Percentiles rank a stretch among this genome's conserved stretches.
These are phyloP conservation scores for Girardinichthys multiradiatus DNA, from an alignment of 2,113 vertebrate species.

Conservation along the genomic window DNA sequence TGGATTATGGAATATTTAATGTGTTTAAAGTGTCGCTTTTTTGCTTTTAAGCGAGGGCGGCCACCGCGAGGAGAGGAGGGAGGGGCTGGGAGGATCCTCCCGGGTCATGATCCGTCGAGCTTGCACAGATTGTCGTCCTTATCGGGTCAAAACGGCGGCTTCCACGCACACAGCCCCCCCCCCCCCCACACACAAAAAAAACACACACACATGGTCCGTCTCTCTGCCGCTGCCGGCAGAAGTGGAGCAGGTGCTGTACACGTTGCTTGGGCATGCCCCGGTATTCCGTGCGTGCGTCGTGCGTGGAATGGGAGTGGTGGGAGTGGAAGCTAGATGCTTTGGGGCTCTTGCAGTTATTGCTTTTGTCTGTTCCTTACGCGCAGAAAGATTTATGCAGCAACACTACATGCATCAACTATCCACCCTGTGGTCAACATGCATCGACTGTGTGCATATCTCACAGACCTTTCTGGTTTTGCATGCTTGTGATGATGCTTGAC, in stretches of 20 bases:
- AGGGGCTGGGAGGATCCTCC: constrained; percentile 5
- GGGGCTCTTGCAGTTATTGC: constrained; percentile 20
- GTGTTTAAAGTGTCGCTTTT: constrained; percentile 15
- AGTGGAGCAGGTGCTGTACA: constrained; percentile 63
- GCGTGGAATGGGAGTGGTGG: constrained; percentile 21
- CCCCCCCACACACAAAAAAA: constrained; percentile 37
- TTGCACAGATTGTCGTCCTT: constrained; percentile 59
- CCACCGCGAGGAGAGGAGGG: constrained; percentile 15
- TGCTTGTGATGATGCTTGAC: constrained; percentile 45
- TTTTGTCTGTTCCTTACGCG: constrained; percentile 10
- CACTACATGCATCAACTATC: not conserved
- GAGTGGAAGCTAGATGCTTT: constrained; percentile 2
- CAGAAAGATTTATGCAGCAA: not conserved
- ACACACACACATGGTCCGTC: constrained; percentile 51
- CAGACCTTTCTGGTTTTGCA: constrained; percentile 18
- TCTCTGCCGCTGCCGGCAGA: constrained; percentile 53
- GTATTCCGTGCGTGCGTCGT: constrained; percentile 69
- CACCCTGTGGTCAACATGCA: constrained; percentile 1
- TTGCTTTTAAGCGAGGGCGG: constrained; percentile 49
- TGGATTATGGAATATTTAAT: constrained; percentile 63
- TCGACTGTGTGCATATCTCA: constrained; percentile 1
- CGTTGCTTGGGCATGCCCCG: constrained; percentile 73
- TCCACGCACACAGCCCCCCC: not conserved
- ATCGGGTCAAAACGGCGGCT: constrained; percentile 51
- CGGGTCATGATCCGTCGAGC: constrained; percentile 43